Conservation (phyloP, 2,888 invertebrate genomes). For the Coecobrya sp. region DNA sequence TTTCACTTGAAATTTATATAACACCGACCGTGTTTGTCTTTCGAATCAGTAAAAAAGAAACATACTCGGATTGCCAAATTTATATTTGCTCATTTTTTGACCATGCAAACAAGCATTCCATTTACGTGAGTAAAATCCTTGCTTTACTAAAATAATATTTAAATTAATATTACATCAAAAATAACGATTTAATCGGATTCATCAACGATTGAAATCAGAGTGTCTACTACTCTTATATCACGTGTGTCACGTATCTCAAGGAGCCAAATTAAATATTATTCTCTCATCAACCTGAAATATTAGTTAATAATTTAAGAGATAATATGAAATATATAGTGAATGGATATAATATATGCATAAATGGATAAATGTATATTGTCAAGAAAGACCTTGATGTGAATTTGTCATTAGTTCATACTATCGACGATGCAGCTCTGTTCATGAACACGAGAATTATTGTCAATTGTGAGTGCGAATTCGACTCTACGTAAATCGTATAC, state of each 20-base stretch:
- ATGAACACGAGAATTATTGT: too few relatives aligned
- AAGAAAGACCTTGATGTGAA: neutral
- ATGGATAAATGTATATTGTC: neutral
- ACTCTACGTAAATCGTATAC: too few relatives aligned
- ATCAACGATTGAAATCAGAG: too few relatives aligned
- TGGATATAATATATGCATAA: too few relatives aligned
- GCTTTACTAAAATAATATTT: neutral
- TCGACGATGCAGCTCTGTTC: too few relatives aligned
- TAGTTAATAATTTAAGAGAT: neutral
- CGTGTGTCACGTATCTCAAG: constrained; percentile 2
- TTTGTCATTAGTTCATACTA: too few relatives aligned
- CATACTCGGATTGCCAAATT: neutral
- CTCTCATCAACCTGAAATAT: constrained; percentile 21
- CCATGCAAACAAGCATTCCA: neutral
- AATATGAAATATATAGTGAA: neutral
- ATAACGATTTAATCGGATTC: too few relatives aligned
- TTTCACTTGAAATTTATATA: neutral
- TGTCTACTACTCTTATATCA: too few relatives aligned
- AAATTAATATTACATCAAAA: neutral
- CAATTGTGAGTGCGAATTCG: too few relatives aligned
- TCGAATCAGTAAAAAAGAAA: neutral
- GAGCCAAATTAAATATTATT: neutral
- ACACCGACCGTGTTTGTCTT: constrained; percentile 18
- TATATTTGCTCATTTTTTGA: constrained; percentile 43
- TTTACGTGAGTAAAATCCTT: neutral